Base-by-base conservation (phyloP, 2,113 vertebrate genomes). In the Cyprinodon brontotheroides region DNA sequence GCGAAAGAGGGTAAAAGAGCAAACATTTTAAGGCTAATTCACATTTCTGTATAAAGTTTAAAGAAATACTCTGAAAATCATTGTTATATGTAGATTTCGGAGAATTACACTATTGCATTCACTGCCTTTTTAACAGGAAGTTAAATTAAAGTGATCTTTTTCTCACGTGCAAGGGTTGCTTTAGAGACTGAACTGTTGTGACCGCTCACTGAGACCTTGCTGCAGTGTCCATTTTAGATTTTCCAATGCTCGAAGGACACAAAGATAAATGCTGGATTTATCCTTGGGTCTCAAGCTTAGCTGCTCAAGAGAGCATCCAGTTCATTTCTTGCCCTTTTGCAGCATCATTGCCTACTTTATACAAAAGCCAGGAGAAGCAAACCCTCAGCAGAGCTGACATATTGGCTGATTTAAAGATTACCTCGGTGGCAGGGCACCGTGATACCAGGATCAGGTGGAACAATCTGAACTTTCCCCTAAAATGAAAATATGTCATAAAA, bases 321-420 rank as follows among this genome's bases (percentile, higher is more conserved):
- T 89, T 92, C 90, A 89, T 89, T 60, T 68, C 77, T 80, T 84
- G 80, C 81, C 84, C 79, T 89, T 91, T 91, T 81, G 82, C 82
- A 78, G 86, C 89, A 91, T 89, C 87, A 89, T 87, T 84, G 86
- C 81, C 77, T 87, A 78, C 84, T 92, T 89, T 91, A 83, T 89
- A 84, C 79, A 84, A 89, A 88, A 87, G 86, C 85, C 75, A 72
- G 78, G 82, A 79, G 86, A 79, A 78, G 90, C 78, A 71, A 80
- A 86, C 82, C 87, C 81, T 90, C 90, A 74, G 72, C 68, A 72
- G 68, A 61, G 65, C 86, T 88, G 87, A 89, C 83, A 89, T 84
- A 92, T 92, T 87, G 84, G 77, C 81, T 87, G 92, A 89, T 92
- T 88, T 91, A 88, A 90, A 82, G 80, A 73, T 83, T 91, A 81